Base-by-base conservation (phyloP, 2,797 vertebrate species). In the Myripristis murdjan region DNA sequence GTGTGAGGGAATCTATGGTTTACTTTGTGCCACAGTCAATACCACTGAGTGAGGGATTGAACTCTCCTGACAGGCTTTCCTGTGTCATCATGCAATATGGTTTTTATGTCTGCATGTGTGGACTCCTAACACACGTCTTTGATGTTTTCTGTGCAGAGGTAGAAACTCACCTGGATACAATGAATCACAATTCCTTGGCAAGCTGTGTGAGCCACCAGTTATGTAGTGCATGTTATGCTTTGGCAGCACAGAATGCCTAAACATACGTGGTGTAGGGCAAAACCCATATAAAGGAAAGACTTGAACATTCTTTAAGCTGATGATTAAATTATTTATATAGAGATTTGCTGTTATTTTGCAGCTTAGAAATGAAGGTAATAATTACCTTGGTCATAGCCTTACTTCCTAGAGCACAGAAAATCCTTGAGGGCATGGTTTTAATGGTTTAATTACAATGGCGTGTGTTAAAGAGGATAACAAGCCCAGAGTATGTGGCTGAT, bases 391-490 rank as follows among this genome's bases (percentile, higher is more conserved):
- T 83, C 75, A 24, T 48, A 81, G 72, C 59, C 70, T 81, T 79
- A 86, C 81, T 87, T 85, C 43, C 65, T 60, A 74, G 73, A 90
- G 83, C 70, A 89, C 74, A 90, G 71, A 87, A 86, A 83, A 89
- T 81, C 89, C 92, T 85, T 44, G n/a, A 67, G 84, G 90, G 86
- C 83, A 87, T 64, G 52, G n/a, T 58, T 90, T 86, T 91, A 89
- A 92, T 90, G 74, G 83, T 90, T 91, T 93, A 93, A 94, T 93
- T 92, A 87, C 78, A 78, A 79, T 70, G 84, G 69, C 64, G 87
- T 89, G 87, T 73, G 70, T 76, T 79, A 82, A 85, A 83, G 39
- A 64, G 63, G 76, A 81, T 77, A 64, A 83, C 84, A 86, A 83
- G 76, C 69, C 63, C 51, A 75, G 71, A 54, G 16, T 66, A 58